Conservation (phyloP, 2,797 vertebrate species). For the Streptopelia turtur region DNA sequence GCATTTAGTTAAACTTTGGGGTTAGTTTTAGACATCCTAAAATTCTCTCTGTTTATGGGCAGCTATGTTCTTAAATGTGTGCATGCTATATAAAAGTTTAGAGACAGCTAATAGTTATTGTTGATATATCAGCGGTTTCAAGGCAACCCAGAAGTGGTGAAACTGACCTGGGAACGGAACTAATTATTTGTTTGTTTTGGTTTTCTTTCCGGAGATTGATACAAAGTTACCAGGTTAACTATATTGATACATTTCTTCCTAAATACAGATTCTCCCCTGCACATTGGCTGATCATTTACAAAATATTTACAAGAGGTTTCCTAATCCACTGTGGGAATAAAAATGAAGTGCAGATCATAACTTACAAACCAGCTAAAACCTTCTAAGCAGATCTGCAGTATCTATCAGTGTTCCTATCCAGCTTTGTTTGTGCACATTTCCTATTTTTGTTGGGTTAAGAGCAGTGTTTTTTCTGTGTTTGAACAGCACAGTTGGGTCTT, state of each 20-base stretch:
- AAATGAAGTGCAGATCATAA: background rate
- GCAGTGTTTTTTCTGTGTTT: background rate
- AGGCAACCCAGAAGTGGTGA: background rate
- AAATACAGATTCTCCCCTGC: background rate
- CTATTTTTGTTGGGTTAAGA: background rate
- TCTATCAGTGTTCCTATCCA: background rate
- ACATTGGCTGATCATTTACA: background rate
- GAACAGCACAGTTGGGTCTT: background rate
- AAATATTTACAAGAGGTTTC: background rate
- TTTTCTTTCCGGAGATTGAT: background rate
- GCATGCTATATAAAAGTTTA: background rate
- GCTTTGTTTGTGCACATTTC: background rate
- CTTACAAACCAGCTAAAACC: background rate
- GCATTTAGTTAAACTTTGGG: background rate
- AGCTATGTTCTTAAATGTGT: background rate
- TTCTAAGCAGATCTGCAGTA: background rate
- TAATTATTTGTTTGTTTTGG: background rate
- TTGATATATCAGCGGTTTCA: background rate
- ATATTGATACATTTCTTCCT: background rate
- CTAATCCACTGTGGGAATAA: background rate
- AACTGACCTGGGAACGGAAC: background rate
- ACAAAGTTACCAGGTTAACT: background rate
- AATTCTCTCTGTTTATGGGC: background rate
- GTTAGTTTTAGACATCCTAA: background rate
- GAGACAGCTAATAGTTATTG: background rate